These are phyloP conservation scores for Nyctalus aviator DNA, from an alignment of 2,797 vertebrate species.

Conservation along the genomic window DNA sequence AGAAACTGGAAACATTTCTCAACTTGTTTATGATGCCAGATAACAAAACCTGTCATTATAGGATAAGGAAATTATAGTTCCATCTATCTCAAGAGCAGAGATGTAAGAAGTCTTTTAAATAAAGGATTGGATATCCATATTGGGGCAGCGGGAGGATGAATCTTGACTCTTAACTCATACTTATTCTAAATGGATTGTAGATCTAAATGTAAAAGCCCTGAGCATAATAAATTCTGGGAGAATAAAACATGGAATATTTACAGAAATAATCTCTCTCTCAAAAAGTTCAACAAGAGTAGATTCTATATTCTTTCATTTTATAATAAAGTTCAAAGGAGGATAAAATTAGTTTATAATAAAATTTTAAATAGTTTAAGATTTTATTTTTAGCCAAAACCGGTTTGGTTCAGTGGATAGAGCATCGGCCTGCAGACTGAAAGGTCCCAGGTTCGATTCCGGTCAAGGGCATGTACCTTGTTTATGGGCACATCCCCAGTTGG, in stretches of 20 bases:
- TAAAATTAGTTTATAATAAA: background rate
- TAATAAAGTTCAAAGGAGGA: conserved; percentile 28
- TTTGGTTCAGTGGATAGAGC: too few species aligned
- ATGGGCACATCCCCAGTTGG: too few species aligned
- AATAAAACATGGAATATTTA: background rate
- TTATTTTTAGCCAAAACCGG: background rate
- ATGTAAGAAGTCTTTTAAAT: background rate
- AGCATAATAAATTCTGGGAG: background rate
- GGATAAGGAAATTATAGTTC: conserved; percentile 1
- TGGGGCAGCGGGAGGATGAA: background rate
- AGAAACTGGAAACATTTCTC: conserved; percentile 34
- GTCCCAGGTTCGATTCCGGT: too few species aligned
- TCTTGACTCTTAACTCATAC: background rate
- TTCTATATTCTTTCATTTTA: background rate
- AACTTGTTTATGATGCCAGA: background rate
- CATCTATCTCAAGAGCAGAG: conserved; percentile 3
- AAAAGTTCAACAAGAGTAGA: background rate
- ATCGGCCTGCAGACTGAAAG: too few species aligned
- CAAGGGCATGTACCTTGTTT: too few species aligned
- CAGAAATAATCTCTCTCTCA: background rate
- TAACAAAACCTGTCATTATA: conserved; percentile 1
- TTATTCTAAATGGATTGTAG: conserved; percentile 3
- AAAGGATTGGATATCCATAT: background rate
- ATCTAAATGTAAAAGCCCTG: background rate
- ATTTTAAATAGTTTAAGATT: background rate